These are phyloP conservation scores for Steinernema khuongi DNA, from an alignment of 1,140 invertebrate genomes.

Conservation along the genomic window DNA sequence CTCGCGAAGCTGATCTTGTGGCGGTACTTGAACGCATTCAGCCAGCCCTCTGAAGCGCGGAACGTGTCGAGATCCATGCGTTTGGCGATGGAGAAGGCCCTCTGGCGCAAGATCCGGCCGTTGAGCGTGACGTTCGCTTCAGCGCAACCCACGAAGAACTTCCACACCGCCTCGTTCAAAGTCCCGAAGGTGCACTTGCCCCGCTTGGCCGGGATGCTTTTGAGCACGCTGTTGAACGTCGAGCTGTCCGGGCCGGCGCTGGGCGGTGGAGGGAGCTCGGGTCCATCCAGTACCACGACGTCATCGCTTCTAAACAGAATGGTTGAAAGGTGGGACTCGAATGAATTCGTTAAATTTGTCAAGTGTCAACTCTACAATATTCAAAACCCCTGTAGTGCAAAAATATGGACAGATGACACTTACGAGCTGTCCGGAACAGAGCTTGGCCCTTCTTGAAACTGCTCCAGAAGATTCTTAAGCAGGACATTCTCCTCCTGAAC, in stretches of 20 bases:
- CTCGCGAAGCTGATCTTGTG: conserved; percentile 30
- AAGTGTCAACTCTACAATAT: no score
- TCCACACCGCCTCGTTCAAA: conserved; percentile 32
- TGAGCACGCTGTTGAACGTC: neutral
- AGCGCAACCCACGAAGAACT: conserved; percentile 33
- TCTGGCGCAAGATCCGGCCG: conserved; percentile 25
- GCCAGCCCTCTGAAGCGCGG: conserved; percentile 34
- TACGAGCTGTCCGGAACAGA: no score
- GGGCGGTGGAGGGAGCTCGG: no score
- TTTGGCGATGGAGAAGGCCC: conserved; percentile 28
- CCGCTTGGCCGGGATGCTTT: neutral
- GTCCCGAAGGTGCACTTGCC: conserved; percentile 10
- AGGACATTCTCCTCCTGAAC: neutral
- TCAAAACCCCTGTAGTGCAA: no score
- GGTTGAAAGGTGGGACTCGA: no score
- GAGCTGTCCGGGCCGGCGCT: neutral
- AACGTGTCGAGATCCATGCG: conserved; percentile 23
- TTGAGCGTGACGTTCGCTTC: conserved; percentile 18
- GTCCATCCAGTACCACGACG: neutral
- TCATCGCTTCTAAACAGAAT: neutral
- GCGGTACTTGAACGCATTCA: conserved; percentile 34
- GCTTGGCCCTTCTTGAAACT: no score
- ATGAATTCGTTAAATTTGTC: no score
- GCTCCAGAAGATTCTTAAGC: neutral
- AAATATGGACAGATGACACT: no score